These are phyloP conservation scores for Myopa tessellatipennis DNA, from an alignment of 2,888 invertebrate species.

Conservation along the genomic window DNA sequence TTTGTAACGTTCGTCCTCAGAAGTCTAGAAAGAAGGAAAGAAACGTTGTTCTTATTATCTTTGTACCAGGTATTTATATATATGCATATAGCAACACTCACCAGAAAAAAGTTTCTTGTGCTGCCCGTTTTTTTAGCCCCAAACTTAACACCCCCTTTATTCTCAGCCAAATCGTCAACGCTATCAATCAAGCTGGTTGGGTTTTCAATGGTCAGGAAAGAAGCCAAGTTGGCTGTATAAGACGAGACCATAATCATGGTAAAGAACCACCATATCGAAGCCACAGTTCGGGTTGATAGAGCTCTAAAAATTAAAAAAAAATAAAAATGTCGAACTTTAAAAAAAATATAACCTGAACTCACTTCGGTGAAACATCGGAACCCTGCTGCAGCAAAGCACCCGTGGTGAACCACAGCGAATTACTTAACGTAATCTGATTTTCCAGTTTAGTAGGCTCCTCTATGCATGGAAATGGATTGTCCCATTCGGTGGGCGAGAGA, in stretches of 20 bases:
- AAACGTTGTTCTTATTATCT: background rate
- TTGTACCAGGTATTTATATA: background rate
- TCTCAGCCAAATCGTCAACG: constrained; percentile 83
- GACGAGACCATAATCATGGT: constrained; percentile 82
- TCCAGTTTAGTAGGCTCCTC: constrained; percentile 85
- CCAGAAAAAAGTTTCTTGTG: constrained; percentile 89
- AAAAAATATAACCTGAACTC: constrained; percentile 60
- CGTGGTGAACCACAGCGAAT: constrained; percentile 90
- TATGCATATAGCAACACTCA: constrained; percentile 64
- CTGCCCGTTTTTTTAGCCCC: constrained; percentile 87
- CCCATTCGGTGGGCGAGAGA: constrained; percentile 88
- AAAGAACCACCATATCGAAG: constrained; percentile 91
- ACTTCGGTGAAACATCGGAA: constrained; percentile 89
- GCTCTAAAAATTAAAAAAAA: constrained; percentile 72
- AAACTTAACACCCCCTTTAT: constrained; percentile 83
- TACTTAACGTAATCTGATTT: constrained; percentile 84
- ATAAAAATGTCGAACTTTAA: background rate
- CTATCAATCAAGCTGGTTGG: constrained; percentile 78
- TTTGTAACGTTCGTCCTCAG: constrained; percentile 79
- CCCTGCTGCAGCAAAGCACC: constrained; percentile 90
- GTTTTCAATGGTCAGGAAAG: constrained; percentile 86
- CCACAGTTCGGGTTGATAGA: constrained; percentile 86
- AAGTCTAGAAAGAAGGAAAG: constrained; percentile 69
- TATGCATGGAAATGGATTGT: constrained; percentile 86
- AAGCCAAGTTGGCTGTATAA: constrained; percentile 91